These are phyloP conservation scores for Calliphora vomitoria DNA, from an alignment of 2,888 invertebrate genomes.

Conservation along the genomic window DNA sequence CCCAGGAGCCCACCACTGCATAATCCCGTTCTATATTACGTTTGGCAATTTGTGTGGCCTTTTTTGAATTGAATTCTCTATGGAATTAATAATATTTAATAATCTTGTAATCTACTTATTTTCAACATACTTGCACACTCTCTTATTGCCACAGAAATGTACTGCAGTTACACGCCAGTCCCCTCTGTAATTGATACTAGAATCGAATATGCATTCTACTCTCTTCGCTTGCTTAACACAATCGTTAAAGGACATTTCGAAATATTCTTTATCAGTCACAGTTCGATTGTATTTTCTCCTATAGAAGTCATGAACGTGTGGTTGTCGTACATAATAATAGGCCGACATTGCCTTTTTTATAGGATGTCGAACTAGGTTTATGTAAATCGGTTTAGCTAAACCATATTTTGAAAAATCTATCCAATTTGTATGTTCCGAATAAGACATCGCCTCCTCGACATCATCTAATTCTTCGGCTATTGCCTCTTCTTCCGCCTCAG, in stretches of 20 bases:
- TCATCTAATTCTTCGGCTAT: conserved; percentile 89
- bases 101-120: neutral
- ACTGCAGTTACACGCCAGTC: conserved; percentile 93
- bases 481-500: conserved; percentile 86
- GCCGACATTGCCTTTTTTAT: conserved; percentile 95
- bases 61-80: conserved; percentile 26
- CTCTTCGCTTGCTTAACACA: conserved; percentile 87
- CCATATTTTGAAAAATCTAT: conserved; percentile 93
- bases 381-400: conserved; percentile 92
- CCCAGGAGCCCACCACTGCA: conserved; percentile 94
- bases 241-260: conserved; percentile 86
- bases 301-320: conserved; percentile 65
- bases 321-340: conserved; percentile 90
- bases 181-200: conserved; percentile 91
- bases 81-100: neutral
- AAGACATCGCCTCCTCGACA: conserved; percentile 88
- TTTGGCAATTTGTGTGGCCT: conserved; percentile 92
- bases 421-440: conserved; percentile 92
- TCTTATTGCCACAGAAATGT: conserved; percentile 94
- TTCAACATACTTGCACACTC: conserved; percentile 89
- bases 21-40: conserved; percentile 93
- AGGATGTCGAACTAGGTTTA: conserved; percentile 94
- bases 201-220: conserved; percentile 85
- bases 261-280: conserved; percentile 72
- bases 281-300: conserved; percentile 31